Percentiles rank a stretch among this genome's conserved stretches.
Conservation (phyloP, 2,888 invertebrate genomes). For the Eremobia ochroleuca region DNA sequence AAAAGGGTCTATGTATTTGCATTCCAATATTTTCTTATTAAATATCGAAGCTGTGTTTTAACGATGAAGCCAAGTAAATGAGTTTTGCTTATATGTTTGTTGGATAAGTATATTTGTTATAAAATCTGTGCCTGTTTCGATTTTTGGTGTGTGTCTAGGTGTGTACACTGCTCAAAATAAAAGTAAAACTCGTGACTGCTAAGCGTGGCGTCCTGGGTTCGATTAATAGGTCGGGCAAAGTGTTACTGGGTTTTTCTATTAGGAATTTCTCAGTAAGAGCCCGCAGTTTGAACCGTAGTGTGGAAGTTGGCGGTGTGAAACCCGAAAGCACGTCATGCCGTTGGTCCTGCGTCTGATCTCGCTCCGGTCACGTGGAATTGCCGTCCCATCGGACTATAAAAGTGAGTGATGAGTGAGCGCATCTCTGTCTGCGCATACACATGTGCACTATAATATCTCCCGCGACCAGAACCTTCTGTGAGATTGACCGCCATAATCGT, state of each 20-base stretch:
- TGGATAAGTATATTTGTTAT: neutral
- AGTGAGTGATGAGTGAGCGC: no score
- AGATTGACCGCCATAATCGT: neutral
- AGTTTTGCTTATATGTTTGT: slow-evolving; percentile 27
- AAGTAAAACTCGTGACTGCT: neutral
- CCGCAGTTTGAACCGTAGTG: no score
- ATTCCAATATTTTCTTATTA: slow-evolving; percentile 60
- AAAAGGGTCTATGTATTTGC: slow-evolving; percentile 64
- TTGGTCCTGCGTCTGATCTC: no score
- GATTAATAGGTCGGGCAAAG: no score
- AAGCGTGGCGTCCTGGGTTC: no score
- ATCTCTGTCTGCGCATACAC: neutral
- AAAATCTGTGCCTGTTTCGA: no score
- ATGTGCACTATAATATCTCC: neutral
- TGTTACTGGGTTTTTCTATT: no score
- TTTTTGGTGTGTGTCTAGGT: neutral
- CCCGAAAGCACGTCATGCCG: no score
- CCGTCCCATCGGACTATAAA: no score
- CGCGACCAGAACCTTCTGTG: neutral
- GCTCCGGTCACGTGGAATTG: no score
- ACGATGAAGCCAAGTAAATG: slow-evolving; percentile 36
- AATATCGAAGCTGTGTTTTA: slow-evolving; percentile 52
- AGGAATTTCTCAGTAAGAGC: no score
- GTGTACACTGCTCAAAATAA: neutral
- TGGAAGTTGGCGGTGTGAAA: no score